Conservation (phyloP, 2,888 invertebrate genomes). For the Eustalomyia histrio region DNA sequence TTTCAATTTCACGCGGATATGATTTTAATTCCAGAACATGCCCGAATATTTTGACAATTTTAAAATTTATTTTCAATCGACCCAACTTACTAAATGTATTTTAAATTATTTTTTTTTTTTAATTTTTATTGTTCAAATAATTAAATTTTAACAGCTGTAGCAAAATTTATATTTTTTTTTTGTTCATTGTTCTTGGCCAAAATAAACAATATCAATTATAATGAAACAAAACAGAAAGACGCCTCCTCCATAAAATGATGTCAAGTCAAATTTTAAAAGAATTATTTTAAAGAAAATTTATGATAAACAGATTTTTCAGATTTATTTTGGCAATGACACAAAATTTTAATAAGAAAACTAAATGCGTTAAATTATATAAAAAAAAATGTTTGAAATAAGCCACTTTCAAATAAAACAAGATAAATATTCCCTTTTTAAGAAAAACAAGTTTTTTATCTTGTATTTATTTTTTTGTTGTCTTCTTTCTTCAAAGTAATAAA, state of each 20-base stretch:
- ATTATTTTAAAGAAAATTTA: conserved; percentile 31
- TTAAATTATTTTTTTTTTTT: background rate
- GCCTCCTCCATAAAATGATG: conserved; percentile 53
- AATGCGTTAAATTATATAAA: background rate
- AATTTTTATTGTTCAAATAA: conserved; percentile 8
- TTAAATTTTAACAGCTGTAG: conserved; percentile 19
- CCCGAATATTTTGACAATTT: no score
- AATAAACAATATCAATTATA: conserved; percentile 55
- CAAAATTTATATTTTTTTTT: background rate
- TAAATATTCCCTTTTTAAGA: background rate
- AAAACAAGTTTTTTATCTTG: conserved; percentile 38
- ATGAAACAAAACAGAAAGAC: conserved; percentile 13
- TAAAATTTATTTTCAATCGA: no score
- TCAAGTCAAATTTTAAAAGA: conserved; percentile 42
- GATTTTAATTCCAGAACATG: no score
- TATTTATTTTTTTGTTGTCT: conserved; percentile 9
- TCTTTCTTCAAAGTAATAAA: background rate
- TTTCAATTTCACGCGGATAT: no score
- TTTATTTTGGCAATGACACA: conserved; percentile 57
- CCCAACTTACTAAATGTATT: no score
- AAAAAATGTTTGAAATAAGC: background rate
- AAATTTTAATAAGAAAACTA: conserved; percentile 24
- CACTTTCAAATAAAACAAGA: background rate
- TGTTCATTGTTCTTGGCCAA: conserved; percentile 33
- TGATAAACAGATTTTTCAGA: conserved; percentile 48